Evolutionary conservation across 2,797 vertebrate species (phyloP).

Genomic region (Valencia hispanica): DNA sequence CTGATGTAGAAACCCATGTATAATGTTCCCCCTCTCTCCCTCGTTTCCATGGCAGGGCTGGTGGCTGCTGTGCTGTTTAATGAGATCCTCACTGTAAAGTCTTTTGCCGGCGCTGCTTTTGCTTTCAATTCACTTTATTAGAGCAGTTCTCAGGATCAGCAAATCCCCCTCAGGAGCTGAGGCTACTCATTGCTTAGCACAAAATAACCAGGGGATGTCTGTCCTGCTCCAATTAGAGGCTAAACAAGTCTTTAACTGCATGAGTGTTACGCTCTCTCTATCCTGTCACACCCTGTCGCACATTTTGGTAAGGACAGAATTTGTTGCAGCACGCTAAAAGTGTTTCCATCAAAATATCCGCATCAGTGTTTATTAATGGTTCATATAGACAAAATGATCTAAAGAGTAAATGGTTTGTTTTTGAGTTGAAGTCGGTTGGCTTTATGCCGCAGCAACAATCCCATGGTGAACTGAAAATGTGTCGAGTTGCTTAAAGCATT

Average conservation of each 20-base stretch:
- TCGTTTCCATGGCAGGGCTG: constrained; percentile 42
- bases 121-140: constrained; percentile 62
- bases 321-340: constrained; percentile 11
- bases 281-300: constrained; percentile 7
- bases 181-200: constrained; percentile 58
- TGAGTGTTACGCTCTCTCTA: constrained; percentile 33
- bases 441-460: background rate
- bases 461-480: background rate
- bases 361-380: background rate
- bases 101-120: constrained; percentile 30
- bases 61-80: constrained; percentile 55
- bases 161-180: constrained; percentile 40
- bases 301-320: background rate
- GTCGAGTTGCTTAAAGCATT: background rate
- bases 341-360: too few species aligned
- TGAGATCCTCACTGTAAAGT: constrained; percentile 50
- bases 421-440: background rate
- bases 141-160: constrained; percentile 57
- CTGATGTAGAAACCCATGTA: constrained; percentile 1
- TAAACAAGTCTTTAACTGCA: constrained; percentile 62
- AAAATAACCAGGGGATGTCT: constrained; percentile 59
- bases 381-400: too few species aligned
- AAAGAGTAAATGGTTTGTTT: background rate
- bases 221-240: constrained; percentile 38
- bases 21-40: background rate